phyloP scores from a whole-genome alignment of 2,113 vertebrate genomes.

The Artemisiospiza belli region DNA sequence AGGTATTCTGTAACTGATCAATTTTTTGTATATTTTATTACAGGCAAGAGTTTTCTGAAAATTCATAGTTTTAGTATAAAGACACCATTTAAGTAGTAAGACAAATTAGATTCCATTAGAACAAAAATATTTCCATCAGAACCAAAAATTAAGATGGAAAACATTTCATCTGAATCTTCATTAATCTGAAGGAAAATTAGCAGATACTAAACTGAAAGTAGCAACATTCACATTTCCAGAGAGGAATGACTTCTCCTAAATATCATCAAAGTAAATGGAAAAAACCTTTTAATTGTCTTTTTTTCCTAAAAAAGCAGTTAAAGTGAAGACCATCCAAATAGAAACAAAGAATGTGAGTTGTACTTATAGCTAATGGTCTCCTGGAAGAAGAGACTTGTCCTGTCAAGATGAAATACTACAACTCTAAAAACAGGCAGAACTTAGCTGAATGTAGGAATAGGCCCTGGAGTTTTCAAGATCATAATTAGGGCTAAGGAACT shows the following conservation, averaged over 20 bases:
- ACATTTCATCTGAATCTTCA: background rate
- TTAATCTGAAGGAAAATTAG: background rate
- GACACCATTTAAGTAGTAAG: background rate
- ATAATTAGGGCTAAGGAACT: background rate
- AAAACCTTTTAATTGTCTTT: background rate
- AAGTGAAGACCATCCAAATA: background rate
- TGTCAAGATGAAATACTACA: background rate
- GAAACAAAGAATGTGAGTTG: background rate
- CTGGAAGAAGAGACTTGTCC: background rate
- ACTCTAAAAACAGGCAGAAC: background rate
- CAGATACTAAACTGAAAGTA: background rate
- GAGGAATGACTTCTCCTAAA: background rate
- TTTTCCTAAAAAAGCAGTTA: background rate
- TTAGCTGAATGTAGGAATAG: background rate
- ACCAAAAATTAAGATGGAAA: background rate
- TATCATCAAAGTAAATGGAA: background rate
- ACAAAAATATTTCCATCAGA: background rate
- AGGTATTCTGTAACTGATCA: background rate
- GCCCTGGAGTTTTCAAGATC: background rate
- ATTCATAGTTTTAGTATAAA: background rate
- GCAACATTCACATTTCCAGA: background rate
- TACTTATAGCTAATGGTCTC: background rate
- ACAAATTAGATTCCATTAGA: background rate
- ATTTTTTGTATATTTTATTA: background rate
- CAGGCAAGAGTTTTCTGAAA: background rate